phyloP scores from a whole-genome alignment of 2,113 vertebrate species.

The Pangasianodon gigas region DNA sequence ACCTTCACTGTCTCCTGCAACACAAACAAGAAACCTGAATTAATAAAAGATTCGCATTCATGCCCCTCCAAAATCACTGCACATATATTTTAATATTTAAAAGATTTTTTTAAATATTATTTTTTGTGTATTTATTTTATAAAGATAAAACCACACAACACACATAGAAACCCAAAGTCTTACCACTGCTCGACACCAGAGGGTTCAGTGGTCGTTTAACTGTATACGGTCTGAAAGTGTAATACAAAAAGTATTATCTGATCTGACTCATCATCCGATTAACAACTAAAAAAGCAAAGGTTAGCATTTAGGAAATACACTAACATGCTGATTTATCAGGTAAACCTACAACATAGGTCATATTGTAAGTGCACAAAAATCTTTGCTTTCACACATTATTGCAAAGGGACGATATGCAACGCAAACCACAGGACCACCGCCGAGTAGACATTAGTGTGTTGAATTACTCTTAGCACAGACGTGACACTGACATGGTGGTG shows the following conservation, averaged over 20 bases:
- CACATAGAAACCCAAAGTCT: constrained; percentile 41
- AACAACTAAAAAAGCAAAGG: not conserved
- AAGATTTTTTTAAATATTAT: not conserved
- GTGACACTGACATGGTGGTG: not conserved
- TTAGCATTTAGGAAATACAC: not conserved
- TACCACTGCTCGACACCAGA: constrained; percentile 74
- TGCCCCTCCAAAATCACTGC: not conserved
- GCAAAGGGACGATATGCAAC: not conserved
- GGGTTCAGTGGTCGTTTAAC: constrained; percentile 82
- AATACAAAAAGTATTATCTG: not conserved
- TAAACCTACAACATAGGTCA: not conserved
- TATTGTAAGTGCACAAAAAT: not conserved
- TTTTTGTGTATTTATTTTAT: not conserved
- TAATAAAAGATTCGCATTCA: not conserved
- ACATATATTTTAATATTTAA: not conserved
- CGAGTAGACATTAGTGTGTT: not conserved
- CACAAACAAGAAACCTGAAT: constrained; percentile 5
- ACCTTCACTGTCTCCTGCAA: constrained; percentile 57
- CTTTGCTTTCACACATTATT: not conserved
- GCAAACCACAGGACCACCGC: not conserved
- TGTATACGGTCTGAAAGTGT: constrained; percentile 78
- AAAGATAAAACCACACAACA: not conserved
- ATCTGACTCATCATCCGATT: not conserved
- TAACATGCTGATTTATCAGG: not conserved
- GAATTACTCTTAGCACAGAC: not conserved